phyloP scores from a whole-genome alignment of 2,797 vertebrate species.

The Sarcophilus harrisii region DNA sequence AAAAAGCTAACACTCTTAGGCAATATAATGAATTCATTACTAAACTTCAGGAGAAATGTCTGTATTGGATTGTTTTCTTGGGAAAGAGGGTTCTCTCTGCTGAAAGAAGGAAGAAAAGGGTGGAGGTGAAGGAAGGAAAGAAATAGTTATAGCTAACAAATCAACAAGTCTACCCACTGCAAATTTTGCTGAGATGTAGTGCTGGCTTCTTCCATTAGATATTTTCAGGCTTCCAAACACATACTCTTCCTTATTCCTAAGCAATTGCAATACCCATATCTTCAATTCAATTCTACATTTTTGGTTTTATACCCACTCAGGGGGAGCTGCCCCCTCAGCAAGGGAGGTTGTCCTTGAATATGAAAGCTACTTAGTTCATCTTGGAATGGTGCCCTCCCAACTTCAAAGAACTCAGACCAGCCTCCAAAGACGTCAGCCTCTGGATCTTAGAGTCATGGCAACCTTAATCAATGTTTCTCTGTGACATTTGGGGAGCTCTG shows the following conservation, averaged over 20 bases:
- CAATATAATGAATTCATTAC: background rate
- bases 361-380: background rate
- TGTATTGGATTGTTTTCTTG: background rate
- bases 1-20: background rate
- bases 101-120: background rate
- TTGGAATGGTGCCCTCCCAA: background rate
- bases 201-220: background rate
- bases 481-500: slow-evolving; percentile 66
- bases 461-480: slow-evolving; percentile 68
- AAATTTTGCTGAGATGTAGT: background rate
- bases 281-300: background rate
- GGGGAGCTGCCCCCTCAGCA: background rate
- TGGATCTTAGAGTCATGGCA: background rate
- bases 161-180: background rate
- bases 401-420: background rate
- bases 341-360: background rate
- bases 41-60: background rate
- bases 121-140: background rate
- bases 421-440: background rate
- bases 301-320: background rate
- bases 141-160: background rate
- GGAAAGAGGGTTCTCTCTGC: background rate
- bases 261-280: background rate
- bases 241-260: background rate
- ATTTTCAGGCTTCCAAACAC: background rate